phyloP scores from a whole-genome alignment of 2,888 invertebrate genomes.

The Drosophila suboccidentalis region DNA sequence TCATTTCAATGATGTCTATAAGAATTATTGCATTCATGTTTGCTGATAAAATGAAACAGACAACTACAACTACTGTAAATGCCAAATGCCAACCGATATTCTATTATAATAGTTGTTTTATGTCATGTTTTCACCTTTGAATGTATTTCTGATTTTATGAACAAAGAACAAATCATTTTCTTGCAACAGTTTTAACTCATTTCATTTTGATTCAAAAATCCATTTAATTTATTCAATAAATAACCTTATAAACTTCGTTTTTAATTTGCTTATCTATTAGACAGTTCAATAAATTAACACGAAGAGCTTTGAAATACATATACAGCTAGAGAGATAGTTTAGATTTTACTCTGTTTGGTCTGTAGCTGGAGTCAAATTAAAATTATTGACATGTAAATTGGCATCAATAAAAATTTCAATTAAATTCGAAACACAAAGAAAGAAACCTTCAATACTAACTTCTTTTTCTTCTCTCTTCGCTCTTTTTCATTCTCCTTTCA shows the following conservation, averaged over 20 bases:
- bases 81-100: no score
- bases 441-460: not conserved
- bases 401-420: constrained; percentile 42
- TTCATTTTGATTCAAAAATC: no score
- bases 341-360: not conserved
- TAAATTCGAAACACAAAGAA: constrained; percentile 12
- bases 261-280: not conserved
- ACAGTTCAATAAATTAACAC: not conserved
- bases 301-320: no score
- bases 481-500: not conserved
- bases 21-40: constrained; percentile 12
- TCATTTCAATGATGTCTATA: constrained; percentile 17
- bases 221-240: no score
- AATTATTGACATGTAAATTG: constrained; percentile 25
- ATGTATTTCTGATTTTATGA: no score
- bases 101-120: no score
- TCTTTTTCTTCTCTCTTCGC: not conserved
- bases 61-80: no score
- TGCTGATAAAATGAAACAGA: not conserved
- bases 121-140: not conserved
- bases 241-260: no score
- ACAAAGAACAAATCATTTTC: no score
- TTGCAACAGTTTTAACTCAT: no score
- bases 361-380: not conserved
- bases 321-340: not conserved